Evolutionary conservation across 1,140 invertebrate species (phyloP).

Genomic region (Heliconius himera): DNA sequence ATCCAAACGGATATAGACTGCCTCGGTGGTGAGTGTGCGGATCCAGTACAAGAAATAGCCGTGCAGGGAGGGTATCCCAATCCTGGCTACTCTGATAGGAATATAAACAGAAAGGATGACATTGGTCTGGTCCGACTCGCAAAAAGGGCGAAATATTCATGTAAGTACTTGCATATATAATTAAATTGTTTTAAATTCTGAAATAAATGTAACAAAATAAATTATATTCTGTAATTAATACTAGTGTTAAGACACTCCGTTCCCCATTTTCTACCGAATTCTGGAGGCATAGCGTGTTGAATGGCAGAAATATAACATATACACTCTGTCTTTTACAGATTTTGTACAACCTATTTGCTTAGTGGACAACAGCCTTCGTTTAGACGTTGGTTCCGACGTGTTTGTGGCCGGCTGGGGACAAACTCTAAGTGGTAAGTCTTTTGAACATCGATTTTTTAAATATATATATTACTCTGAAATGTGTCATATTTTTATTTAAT

Average conservation of each 20-base stretch:
- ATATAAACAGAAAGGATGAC: slow-evolving; percentile 82
- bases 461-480: background rate
- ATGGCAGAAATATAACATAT: background rate
- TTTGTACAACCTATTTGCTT: slow-evolving; percentile 84
- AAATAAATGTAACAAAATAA: too few species aligned
- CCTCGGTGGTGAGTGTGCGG: slow-evolving; percentile 60
- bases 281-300: too few species aligned
- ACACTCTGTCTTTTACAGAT: slow-evolving; percentile 55
- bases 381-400: slow-evolving; percentile 56
- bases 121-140: slow-evolving; percentile 82
- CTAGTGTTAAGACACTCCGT: too few species aligned
- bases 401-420: slow-evolving; percentile 80
- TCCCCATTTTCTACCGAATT: too few species aligned
- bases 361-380: slow-evolving; percentile 53
- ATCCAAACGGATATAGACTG: slow-evolving; percentile 74
- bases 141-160: slow-evolving; percentile 55
- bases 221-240: too few species aligned
- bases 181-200: background rate
- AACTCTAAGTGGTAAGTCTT: slow-evolving; percentile 70
- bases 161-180: slow-evolving; percentile 42
- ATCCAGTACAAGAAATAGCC: slow-evolving; percentile 65
- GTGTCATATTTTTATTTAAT: too few species aligned
- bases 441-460: slow-evolving; percentile 47
- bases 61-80: slow-evolving; percentile 73
- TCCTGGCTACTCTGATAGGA: slow-evolving; percentile 75